phyloP scores from a whole-genome alignment of 2,888 invertebrate genomes.

The Frankliniella intonsa region DNA sequence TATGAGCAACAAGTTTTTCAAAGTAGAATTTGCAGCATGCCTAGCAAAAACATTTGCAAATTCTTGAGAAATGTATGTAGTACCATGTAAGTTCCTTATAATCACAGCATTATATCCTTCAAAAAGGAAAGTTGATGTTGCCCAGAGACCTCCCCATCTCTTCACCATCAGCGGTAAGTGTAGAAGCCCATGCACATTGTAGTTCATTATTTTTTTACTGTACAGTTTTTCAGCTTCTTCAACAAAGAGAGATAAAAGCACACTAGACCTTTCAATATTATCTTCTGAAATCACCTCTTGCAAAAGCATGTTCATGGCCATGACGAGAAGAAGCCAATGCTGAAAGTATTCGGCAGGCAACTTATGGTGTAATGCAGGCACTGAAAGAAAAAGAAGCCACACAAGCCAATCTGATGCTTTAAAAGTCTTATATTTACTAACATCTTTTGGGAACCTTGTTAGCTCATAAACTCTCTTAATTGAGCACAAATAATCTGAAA shows the following conservation, averaged over 20 bases:
- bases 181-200: background rate
- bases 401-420: background rate
- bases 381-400: background rate
- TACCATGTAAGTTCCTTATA: background rate
- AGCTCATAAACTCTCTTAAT: background rate
- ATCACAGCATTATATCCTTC: background rate
- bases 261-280: background rate
- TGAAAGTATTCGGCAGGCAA: background rate
- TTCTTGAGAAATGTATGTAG: background rate
- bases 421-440: background rate
- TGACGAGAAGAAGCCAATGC: background rate
- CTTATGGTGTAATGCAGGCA: background rate
- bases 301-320: background rate
- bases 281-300: background rate
- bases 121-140: background rate
- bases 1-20: no score
- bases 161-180: background rate
- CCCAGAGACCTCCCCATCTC: background rate
- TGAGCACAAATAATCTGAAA: background rate
- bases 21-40: no score
- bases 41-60: no score
- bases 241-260: background rate
- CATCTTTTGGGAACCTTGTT: background rate
- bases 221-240: background rate
- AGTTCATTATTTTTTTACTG: background rate